Conservation (phyloP, 2,888 invertebrate genomes). For the Exocentrus adspersus region DNA sequence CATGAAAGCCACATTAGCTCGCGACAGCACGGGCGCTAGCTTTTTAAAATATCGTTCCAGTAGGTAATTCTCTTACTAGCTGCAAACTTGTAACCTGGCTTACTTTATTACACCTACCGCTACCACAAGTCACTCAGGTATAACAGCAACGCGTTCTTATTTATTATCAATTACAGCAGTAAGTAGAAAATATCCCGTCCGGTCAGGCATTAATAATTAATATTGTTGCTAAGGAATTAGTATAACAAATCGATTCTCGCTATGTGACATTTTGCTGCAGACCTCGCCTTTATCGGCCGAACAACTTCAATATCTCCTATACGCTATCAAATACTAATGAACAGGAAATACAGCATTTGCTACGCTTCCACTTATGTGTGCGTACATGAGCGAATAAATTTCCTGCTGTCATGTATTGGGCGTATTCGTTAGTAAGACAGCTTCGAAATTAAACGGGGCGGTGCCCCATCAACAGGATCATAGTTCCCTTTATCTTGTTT, state of each 20-base stretch:
- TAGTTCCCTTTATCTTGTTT: neutral
- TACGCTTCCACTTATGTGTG: neutral
- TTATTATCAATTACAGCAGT: slow-evolving; percentile 23
- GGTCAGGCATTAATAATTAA: slow-evolving; percentile 10
- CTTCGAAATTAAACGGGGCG: neutral
- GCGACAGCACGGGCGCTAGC: slow-evolving; percentile 26
- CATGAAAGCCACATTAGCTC: slow-evolving; percentile 37
- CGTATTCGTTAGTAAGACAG: neutral
- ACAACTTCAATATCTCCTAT: neutral
- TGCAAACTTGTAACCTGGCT: slow-evolving; percentile 29
- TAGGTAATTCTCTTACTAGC: slow-evolving; percentile 37
- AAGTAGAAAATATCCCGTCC: neutral
- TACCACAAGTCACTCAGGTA: slow-evolving; percentile 19
- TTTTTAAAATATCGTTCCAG: slow-evolving; percentile 38
- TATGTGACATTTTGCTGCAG: slow-evolving; percentile 4
- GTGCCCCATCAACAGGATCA: neutral
- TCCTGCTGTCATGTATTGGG: neutral
- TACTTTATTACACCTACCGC: slow-evolving; percentile 29
- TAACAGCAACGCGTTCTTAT: slow-evolving; percentile 5
- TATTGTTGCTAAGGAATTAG: slow-evolving; percentile 3
- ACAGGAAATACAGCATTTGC: neutral
- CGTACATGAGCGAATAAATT: neutral
- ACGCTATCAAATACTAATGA: neutral
- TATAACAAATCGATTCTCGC: slow-evolving; percentile 7
- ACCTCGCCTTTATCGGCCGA: neutral